Conservation (phyloP, 53 echinoderm and acorn worm species). For the Actinopyga echinites region DNA sequence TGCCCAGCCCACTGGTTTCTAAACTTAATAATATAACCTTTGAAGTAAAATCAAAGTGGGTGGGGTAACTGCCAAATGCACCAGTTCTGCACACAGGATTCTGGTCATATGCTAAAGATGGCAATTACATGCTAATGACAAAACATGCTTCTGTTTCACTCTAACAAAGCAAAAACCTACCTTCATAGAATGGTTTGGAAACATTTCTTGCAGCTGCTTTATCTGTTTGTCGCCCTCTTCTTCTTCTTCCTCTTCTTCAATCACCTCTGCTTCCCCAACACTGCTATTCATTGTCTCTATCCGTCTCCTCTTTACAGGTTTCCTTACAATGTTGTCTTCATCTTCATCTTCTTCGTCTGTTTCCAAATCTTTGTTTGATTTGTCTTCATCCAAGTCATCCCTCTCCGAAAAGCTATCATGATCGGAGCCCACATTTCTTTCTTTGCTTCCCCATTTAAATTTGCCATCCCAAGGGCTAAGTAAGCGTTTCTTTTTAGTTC, state of each 20-base stretch:
- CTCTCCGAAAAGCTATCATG: no score
- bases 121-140: no score
- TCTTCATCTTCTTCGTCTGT: constrained; percentile 29
- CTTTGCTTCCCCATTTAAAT: background rate
- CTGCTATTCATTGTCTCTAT: background rate
- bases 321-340: background rate
- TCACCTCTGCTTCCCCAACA: no score
- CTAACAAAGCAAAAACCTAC: constrained; percentile 1
- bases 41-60: no score
- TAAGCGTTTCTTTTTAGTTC: constrained; percentile 42
- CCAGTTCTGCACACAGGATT: no score
- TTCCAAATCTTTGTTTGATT: background rate
- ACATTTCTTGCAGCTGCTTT: constrained; percentile 44
- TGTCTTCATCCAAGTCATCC: no score
- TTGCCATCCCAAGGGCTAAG: constrained; percentile 59
- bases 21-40: no score
- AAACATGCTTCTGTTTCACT: no score
- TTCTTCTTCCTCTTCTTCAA: background rate
- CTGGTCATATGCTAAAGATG: no score
- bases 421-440: no score
- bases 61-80: no score
- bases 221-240: background rate
- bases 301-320: background rate
- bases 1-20: no score
- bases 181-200: constrained; percentile 50